Conservation (phyloP, 92 coral and sea anemone genomes). For the Siderastrea siderea region DNA sequence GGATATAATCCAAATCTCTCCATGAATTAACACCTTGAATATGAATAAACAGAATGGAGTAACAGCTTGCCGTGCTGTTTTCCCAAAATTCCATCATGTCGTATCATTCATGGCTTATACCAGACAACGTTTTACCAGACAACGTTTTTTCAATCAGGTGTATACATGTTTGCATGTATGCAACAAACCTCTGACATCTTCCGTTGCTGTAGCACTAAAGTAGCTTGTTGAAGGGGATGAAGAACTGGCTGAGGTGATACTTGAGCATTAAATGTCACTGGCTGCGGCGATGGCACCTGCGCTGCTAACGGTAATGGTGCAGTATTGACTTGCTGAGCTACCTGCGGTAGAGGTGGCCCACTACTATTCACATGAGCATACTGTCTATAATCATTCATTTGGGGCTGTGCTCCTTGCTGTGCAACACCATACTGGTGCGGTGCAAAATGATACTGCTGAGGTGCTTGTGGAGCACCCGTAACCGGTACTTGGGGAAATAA, state of each 20-base stretch:
- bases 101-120: no score
- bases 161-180: neutral
- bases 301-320: constrained; percentile 26
- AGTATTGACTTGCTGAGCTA: constrained; percentile 54
- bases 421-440: constrained; percentile 67
- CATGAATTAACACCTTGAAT: no score
- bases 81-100: no score
- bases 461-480: constrained; percentile 64
- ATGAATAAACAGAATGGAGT: no score
- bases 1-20: no score
- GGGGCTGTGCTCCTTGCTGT: constrained; percentile 65
- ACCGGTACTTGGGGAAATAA: constrained; percentile 68
- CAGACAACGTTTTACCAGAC: no score
- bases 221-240: constrained; percentile 99
- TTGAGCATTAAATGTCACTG: constrained; percentile 70
- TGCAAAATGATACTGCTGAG: constrained; percentile 69
- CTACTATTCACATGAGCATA: constrained; percentile 80
- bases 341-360: constrained; percentile 49
- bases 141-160: no score
- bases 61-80: no score
- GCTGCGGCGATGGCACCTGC: constrained; percentile 53
- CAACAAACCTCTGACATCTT: constrained; percentile 81
- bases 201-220: constrained; percentile 91
- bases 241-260: constrained; percentile 84
- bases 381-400: constrained; percentile 74